Base-by-base conservation (phyloP, 2,888 invertebrate species). In the Ormyrus pomaceus region DNA sequence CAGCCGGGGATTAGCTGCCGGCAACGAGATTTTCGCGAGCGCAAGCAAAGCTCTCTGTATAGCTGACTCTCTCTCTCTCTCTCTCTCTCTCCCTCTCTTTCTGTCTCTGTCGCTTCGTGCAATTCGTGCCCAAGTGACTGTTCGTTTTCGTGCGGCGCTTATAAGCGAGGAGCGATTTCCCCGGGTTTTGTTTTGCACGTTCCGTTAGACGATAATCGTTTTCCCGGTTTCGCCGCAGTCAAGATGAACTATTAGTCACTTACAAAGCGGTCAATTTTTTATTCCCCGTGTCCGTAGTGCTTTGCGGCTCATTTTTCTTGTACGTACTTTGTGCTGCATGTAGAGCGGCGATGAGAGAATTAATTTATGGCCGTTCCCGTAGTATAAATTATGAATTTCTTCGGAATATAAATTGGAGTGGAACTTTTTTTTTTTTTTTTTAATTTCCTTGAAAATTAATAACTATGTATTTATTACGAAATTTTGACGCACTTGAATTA, bases 1-100 rank as follows among this genome's bases (percentile, higher is more conserved):
- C 85, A 85, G 85, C 80, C 70, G 72, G 69, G 85, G 87, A 87
- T 87, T 87, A 87, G 85, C 83, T 55, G 78, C 82, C 82, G 46
- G 82, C 84, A 86, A 82, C 69, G 82, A 85, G 85, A 84, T 86
- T 85, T 34, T 66, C 61, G 34, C 61, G 50, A 48, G 34, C 9
- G 9, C 82, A 80, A 77, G 82, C 81, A 78, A 34, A 34, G 10
- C 10, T 13, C 8, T 53, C 4, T 66, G 7, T 10, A 2, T 66
- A 9, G 11, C 11, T 65, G 6, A n/a, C 53, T 68, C n/a, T 50
- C 6, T 68, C 13, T 19, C 34, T 48, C 8, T 58, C 68, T 55
- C 56, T 58, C 58, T n/a, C 13, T 46, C 45, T 50, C 46, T 55
- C 56, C 48, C 58, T n/a, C 13, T 2, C 58, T 68, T 55, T 70